Percentiles rank a stretch among this genome's conserved stretches.
phyloP scores from a whole-genome alignment of 2,113 vertebrate species.

The Bufo gargarizans region DNA sequence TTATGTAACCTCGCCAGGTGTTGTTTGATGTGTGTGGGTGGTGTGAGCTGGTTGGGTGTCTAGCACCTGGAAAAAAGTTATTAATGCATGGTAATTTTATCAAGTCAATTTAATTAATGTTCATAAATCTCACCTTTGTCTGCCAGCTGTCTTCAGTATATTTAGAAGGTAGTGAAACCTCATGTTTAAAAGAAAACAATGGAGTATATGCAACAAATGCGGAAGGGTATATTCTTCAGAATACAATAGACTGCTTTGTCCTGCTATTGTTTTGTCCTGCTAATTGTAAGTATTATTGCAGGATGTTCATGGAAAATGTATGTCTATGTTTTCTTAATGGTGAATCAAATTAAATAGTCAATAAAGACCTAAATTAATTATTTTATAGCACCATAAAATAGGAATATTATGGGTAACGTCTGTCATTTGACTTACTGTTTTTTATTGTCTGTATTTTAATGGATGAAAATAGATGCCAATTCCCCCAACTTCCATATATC shows the following conservation, averaged over 20 bases:
- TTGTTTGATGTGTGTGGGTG: constrained; percentile 1
- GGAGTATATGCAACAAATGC: neutral
- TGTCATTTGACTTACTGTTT: neutral
- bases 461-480: no score
- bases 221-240: neutral
- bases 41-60: neutral
- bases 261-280: neutral
- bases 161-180: neutral
- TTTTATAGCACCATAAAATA: neutral
- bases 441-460: no score
- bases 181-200: neutral
- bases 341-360: neutral
- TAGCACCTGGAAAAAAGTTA: constrained; percentile 12
- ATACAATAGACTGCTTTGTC: neutral
- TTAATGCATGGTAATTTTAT: constrained; percentile 14
- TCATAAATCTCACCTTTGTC: neutral
- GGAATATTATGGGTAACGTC: neutral
- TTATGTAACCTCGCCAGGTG: constrained; percentile 25
- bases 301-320: neutral
- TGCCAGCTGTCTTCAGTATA: neutral
- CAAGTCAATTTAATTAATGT: neutral
- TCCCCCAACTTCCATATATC: no score
- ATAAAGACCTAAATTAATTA: neutral
- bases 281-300: neutral
- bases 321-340: neutral